Conservation (phyloP, 2,888 invertebrate species). For the Stenodema calcarata region DNA sequence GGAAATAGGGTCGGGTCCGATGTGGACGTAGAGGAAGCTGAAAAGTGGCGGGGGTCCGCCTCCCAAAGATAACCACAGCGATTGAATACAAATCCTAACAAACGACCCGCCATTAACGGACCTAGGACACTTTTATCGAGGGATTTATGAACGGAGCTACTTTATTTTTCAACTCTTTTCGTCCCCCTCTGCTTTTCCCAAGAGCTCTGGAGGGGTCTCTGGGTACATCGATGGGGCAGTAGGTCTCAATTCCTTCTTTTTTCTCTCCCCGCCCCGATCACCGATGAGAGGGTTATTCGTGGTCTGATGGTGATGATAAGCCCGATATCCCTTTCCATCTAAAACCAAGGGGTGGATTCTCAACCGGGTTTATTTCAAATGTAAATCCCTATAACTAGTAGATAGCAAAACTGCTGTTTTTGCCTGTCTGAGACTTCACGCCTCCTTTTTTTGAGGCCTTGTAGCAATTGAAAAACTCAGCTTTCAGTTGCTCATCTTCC, state of each 20-base stretch:
- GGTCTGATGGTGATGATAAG: neutral
- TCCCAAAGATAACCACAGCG: conserved; percentile 35
- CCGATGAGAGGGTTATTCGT: conserved; percentile 20
- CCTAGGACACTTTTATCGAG: conserved; percentile 43
- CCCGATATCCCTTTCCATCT: neutral
- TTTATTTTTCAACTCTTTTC: conserved; percentile 34
- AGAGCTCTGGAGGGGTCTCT: neutral
- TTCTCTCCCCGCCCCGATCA: neutral
- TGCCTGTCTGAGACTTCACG: too few species aligned
- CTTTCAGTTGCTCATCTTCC: too few species aligned
- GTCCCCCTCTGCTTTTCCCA: neutral
- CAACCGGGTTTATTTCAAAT: too few species aligned
- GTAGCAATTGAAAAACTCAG: too few species aligned
- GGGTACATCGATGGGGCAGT: neutral
- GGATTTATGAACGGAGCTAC: conserved; percentile 39
- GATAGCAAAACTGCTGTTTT: too few species aligned
- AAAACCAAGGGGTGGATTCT: too few species aligned
- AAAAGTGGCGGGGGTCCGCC: neutral
- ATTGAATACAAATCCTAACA: conserved; percentile 47
- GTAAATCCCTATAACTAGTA: too few species aligned
- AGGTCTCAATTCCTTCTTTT: neutral
- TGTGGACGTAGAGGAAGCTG: neutral
- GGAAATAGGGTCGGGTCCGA: neutral
- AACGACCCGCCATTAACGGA: conserved; percentile 39
- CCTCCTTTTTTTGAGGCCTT: too few species aligned